Conservation (phyloP, 2,113 vertebrate species). For the Anarrhichthys ocellatus region DNA sequence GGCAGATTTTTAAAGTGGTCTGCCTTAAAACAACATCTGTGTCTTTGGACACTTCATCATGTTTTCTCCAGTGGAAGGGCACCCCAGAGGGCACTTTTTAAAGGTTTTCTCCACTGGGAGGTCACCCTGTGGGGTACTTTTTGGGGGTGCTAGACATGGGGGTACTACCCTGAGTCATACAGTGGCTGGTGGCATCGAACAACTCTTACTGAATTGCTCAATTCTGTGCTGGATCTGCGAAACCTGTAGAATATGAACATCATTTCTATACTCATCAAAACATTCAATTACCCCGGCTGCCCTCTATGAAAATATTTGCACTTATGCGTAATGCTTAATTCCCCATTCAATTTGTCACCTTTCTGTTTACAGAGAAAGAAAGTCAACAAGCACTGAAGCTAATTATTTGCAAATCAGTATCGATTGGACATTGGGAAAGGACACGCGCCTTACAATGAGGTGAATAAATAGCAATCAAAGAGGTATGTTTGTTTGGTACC, state of each 20-base stretch:
- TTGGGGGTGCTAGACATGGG: background rate
- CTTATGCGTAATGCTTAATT: background rate
- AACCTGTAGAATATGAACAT: background rate
- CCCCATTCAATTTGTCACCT: background rate
- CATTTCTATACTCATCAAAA: background rate
- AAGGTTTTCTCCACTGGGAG: background rate
- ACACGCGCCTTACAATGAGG: background rate
- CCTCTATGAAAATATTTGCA: background rate
- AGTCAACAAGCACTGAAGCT: background rate
- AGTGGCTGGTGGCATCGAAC: background rate
- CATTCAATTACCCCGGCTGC: background rate
- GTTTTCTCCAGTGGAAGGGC: too few relatives aligned
- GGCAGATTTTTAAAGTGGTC: background rate
- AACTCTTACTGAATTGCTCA: background rate
- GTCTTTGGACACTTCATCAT: background rate
- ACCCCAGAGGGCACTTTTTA: too few relatives aligned
- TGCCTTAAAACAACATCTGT: background rate
- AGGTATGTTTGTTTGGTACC: constrained; percentile 8
- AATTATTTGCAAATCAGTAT: constrained; percentile 15
- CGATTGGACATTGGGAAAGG: background rate
- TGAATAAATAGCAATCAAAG: constrained; percentile 2
- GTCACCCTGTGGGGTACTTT: background rate
- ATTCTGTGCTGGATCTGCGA: background rate
- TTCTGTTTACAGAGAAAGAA: background rate
- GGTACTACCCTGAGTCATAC: too few relatives aligned